Evolutionary conservation across 1,140 invertebrate species (phyloP).

Genomic region (Muscidifurax raptorellus): DNA sequence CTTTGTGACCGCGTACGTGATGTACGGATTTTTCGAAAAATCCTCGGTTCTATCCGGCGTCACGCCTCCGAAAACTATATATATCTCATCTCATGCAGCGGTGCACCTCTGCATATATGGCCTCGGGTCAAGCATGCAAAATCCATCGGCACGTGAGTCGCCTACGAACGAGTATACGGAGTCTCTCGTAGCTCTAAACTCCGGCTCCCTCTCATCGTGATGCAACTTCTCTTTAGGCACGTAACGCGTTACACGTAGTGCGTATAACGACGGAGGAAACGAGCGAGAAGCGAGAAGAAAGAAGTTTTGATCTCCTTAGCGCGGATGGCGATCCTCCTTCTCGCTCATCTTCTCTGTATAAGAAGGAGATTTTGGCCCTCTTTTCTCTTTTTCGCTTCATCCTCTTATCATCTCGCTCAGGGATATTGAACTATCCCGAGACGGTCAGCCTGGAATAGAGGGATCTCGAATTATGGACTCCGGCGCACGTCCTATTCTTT

Average conservation of each 20-base stretch:
- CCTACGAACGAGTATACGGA: slow-evolving; percentile 54
- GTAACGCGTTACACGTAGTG: slow-evolving; percentile 44
- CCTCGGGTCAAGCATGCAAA: slow-evolving; percentile 66
- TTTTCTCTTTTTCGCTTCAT: background rate
- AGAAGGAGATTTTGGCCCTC: background rate
- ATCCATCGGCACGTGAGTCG: slow-evolving; percentile 64
- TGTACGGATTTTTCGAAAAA: slow-evolving; percentile 8
- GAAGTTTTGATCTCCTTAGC: slow-evolving; percentile 23
- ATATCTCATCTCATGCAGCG: background rate
- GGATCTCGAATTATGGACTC: slow-evolving; percentile 9
- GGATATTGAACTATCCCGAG: background rate
- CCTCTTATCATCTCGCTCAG: background rate
- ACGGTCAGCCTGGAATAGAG: background rate
- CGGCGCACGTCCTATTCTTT: background rate
- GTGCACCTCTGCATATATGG: slow-evolving; percentile 48
- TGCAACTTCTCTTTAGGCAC: slow-evolving; percentile 13
- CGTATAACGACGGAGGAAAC: slow-evolving; percentile 26
- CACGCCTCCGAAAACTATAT: background rate
- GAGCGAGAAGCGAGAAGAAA: background rate
- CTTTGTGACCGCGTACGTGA: background rate
- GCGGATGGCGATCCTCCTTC: background rate
- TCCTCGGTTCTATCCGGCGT: background rate
- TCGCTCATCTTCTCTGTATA: background rate
- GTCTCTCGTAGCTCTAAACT: slow-evolving; percentile 40
- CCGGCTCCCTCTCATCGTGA: background rate